A percentile compares a stretch with the other conserved stretches of the same genome.
Conservation (phyloP, 2,888 invertebrate species). For the Papilio elwesi region DNA sequence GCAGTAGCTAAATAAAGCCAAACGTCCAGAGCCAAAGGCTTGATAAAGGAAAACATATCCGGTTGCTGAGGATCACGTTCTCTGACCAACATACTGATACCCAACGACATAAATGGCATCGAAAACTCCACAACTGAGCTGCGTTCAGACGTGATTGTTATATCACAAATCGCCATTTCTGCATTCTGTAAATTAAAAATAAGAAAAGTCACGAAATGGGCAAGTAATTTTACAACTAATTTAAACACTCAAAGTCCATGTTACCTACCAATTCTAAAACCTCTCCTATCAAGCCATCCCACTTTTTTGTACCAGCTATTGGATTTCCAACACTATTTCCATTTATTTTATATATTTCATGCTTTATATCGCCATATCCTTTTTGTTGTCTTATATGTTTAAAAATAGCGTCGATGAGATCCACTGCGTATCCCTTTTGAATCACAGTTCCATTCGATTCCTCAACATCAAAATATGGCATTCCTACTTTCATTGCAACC, state of each 20-base stretch:
- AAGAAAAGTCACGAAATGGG: not conserved
- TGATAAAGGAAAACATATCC: constrained; percentile 93
- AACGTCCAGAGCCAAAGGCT: constrained; percentile 92
- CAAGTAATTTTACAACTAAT: too few relatives aligned
- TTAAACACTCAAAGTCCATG: not conserved
- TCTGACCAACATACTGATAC: constrained; percentile 93
- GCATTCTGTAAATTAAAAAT: constrained; percentile 88
- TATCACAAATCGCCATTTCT: constrained; percentile 95
- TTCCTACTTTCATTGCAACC: constrained; percentile 83
- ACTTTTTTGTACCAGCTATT: constrained; percentile 87
- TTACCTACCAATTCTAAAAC: constrained; percentile 88
- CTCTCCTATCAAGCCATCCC: constrained; percentile 90
- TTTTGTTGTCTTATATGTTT: constrained; percentile 57
- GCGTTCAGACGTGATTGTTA: constrained; percentile 96
- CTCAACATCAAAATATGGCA: constrained; percentile 64
- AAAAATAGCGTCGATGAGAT: constrained; percentile 90
- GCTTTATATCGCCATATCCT: constrained; percentile 74
- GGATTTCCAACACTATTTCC: constrained; percentile 88
- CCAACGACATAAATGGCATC: constrained; percentile 97
- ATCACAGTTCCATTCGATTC: constrained; percentile 61
- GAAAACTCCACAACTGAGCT: constrained; percentile 95
- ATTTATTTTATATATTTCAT: constrained; percentile 86
- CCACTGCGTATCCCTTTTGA: constrained; percentile 93
- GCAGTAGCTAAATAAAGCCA: constrained; percentile 95
- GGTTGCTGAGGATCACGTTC: constrained; percentile 91